phyloP scores from a whole-genome alignment of 2,797 vertebrate genomes.

The Sylvilagus floridanus region DNA sequence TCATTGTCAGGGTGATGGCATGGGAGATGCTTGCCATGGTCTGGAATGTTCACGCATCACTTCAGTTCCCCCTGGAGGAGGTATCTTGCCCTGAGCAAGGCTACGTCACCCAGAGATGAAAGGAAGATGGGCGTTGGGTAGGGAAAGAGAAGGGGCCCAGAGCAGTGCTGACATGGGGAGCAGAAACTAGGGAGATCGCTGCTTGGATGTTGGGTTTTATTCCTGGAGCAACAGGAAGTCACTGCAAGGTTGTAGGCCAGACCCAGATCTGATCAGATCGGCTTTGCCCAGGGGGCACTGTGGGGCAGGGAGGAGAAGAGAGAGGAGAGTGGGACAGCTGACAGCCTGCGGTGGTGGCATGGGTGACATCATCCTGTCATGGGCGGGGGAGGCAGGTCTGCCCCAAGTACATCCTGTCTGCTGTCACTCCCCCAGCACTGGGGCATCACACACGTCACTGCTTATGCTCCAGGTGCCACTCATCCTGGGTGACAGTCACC shows the following conservation, averaged over 20 bases:
- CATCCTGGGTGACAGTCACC: too few species aligned
- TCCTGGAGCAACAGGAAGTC: background rate
- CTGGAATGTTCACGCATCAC: background rate
- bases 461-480: background rate
- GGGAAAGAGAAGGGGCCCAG: too few species aligned
- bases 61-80: background rate
- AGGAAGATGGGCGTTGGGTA: background rate
- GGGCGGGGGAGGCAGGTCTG: too few species aligned
- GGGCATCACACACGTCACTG: too few species aligned
- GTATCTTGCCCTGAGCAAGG: background rate
- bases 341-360: too few species aligned
- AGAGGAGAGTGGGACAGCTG: too few species aligned
- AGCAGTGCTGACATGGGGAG: background rate
- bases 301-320: background rate
- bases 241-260: background rate
- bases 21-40: background rate
- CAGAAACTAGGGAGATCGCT: background rate
- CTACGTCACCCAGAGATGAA: background rate
- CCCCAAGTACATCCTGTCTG: background rate
- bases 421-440: background rate
- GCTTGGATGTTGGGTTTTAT: background rate
- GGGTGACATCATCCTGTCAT: too few species aligned
- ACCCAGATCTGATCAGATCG: background rate
- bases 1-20: background rate
- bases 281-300: background rate